A percentile compares a stretch with the other conserved stretches of the same genome.
phyloP scores from a whole-genome alignment of 2,797 vertebrate genomes.

The Neomorphus geoffroyi region DNA sequence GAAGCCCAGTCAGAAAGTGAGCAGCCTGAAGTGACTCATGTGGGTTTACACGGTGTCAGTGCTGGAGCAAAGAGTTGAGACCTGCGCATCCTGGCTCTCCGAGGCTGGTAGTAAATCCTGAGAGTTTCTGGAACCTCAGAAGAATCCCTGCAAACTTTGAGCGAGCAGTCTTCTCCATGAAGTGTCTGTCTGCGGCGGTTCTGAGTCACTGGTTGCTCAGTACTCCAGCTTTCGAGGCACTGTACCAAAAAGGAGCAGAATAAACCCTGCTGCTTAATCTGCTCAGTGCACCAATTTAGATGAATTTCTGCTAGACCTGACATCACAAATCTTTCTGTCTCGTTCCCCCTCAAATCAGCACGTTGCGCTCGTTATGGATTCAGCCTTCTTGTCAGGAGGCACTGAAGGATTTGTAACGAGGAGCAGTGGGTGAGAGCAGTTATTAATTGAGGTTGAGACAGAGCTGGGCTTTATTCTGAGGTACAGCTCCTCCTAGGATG shows the following conservation, averaged over 20 bases:
- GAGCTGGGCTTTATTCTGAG: not conserved
- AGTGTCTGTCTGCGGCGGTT: not conserved
- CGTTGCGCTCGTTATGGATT: rapidly evolving
- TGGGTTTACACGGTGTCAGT: rapidly evolving
- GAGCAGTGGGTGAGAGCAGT: not conserved
- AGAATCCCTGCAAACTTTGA: not conserved
- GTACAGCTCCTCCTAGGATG: not conserved
- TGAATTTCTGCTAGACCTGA: not conserved
- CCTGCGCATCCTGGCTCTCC: not conserved
- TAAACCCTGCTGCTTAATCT: not conserved
- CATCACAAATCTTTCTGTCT: not conserved
- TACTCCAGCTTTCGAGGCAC: not conserved
- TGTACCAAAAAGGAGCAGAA: not conserved
- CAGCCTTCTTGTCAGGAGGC: not conserved
- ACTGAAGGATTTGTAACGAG: not conserved
- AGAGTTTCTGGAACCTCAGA: not conserved
- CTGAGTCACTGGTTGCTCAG: not conserved
- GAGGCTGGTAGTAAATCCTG: not conserved
- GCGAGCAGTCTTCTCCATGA: not conserved
- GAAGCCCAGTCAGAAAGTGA: not conserved
- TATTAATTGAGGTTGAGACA: not conserved
- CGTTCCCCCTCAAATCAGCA: not conserved
- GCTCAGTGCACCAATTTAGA: not conserved
- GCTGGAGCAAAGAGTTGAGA: not conserved
- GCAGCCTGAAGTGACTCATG: not conserved